A percentile compares a stretch with the other conserved stretches of the same genome.
These are phyloP conservation scores for Odobenus rosmarus DNA, from an alignment of 2,113 vertebrate species.

Conservation along the genomic window DNA sequence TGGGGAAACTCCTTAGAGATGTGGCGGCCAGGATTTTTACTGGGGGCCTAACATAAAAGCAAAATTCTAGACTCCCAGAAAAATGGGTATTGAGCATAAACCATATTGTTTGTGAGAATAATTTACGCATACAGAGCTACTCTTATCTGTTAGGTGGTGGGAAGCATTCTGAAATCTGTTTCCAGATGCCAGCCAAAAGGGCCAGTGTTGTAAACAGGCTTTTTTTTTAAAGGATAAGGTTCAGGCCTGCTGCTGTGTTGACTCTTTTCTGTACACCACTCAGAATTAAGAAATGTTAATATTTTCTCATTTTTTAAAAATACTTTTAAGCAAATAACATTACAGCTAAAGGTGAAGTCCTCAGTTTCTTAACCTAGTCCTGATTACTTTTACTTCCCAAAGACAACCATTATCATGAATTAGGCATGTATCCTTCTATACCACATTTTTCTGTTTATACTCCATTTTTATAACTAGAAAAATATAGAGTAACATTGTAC, in stretches of 20 bases:
- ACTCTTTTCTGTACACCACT: neutral
- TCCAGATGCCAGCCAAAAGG: neutral
- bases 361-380: neutral
- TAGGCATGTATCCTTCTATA: neutral
- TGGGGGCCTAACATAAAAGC: neutral
- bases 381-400: conserved; percentile 14
- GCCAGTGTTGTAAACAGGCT: neutral
- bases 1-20: neutral
- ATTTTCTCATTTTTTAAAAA: neutral
- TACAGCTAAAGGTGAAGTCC: conserved; percentile 14
- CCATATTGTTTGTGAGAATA: neutral
- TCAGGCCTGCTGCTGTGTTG: neutral
- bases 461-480: neutral
- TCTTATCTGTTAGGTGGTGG: neutral
- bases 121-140: neutral
- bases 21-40: neutral
- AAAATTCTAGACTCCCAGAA: neutral
- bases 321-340: neutral
- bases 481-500: neutral
- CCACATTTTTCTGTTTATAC: neutral
- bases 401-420: neutral
- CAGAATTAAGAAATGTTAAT: conserved; percentile 16
- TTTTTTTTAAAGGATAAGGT: conserved; percentile 13
- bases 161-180: neutral
- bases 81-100: neutral